Conservation (phyloP, 2,113 vertebrate genomes). For the Microtus ochrogaster region DNA sequence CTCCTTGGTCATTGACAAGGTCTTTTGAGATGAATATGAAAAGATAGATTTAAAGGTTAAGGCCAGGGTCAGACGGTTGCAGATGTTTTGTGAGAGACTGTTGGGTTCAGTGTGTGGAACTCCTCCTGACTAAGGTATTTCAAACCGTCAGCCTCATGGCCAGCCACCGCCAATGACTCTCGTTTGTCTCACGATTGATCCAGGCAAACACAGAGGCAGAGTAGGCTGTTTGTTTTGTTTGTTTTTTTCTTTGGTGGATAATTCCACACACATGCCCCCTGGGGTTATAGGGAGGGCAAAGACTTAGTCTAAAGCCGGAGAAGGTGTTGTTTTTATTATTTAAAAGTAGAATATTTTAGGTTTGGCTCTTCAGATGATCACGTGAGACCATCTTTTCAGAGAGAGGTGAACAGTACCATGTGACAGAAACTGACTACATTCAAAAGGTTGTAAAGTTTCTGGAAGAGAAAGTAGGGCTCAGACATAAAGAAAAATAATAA, state of each 20-base stretch:
- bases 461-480: constrained; percentile 8
- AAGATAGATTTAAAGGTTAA: constrained; percentile 99
- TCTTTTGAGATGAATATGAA: constrained; percentile 99
- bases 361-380: constrained; percentile 74
- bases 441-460: constrained; percentile 41
- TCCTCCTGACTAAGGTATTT: constrained; percentile 91
- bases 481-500: constrained; percentile 11
- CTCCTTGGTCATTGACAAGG: constrained; percentile 98
- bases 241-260: constrained; percentile 58
- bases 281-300: background rate
- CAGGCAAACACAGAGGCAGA: constrained; percentile 87
- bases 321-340: constrained; percentile 79
- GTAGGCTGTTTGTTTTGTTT: constrained; percentile 80
- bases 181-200: constrained; percentile 90
- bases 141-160: constrained; percentile 89
- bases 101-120: constrained; percentile 88
- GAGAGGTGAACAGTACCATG: constrained; percentile 31
- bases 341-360: constrained; percentile 56
- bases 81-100: constrained; percentile 94
- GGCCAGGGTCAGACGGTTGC: constrained; percentile 94
- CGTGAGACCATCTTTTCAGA: constrained; percentile 70
- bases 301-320: constrained; percentile 49
- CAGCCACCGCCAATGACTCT: constrained; percentile 86
- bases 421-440: constrained; percentile 61
- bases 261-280: constrained; percentile 35